Evolutionary conservation across 2,113 vertebrate species (phyloP).

Genomic region (Sisor rabdophorus): DNA sequence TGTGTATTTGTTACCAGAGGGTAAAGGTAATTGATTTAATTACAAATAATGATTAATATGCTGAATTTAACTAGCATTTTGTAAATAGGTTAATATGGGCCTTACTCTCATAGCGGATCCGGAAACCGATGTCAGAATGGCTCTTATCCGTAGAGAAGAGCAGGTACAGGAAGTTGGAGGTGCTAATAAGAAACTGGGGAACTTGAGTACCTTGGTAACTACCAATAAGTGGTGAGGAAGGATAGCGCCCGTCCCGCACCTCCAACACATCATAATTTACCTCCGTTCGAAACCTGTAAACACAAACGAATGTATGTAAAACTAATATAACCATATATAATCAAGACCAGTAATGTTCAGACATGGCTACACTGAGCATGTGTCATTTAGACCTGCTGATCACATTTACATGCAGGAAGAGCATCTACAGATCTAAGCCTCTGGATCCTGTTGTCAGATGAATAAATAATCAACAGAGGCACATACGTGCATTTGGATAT

Average conservation of each 20-base stretch:
- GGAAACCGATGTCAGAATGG: conserved; percentile 93
- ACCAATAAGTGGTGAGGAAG: conserved; percentile 87
- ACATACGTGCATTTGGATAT: background rate
- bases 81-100: background rate
- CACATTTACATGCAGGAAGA: conserved; percentile 7
- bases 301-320: background rate
- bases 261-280: conserved; percentile 96
- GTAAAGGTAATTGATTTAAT: no score
- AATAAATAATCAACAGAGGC: conserved; percentile 32
- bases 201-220: conserved; percentile 97
- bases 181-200: conserved; percentile 98
- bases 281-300: conserved; percentile 88
- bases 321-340: conserved; percentile 7
- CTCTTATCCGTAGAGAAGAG: conserved; percentile 98
- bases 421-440: background rate
- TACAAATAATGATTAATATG: background rate
- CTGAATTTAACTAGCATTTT: background rate
- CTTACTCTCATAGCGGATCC: conserved; percentile 97
- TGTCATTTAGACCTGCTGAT: conserved; percentile 11
- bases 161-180: conserved; percentile 91
- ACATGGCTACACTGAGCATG: conserved; percentile 12
- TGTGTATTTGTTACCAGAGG: background rate
- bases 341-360: background rate
- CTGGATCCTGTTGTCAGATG: conserved; percentile 16
- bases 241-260: conserved; percentile 88